Conservation (phyloP, 2,888 invertebrate genomes). For the Anagyrus pseudococci region DNA sequence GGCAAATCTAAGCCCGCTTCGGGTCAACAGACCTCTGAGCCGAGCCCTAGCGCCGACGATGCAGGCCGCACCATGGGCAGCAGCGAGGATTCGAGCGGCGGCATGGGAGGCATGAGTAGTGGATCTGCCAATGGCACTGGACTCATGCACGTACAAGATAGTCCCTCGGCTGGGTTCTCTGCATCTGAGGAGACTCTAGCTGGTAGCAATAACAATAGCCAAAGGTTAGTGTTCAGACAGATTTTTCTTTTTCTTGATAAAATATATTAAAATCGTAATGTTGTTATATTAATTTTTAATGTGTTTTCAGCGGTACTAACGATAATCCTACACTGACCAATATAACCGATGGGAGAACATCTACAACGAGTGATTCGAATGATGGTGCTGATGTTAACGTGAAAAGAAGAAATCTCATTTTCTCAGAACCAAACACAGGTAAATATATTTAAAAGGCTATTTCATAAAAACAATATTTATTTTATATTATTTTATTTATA, state of each 20-base stretch:
- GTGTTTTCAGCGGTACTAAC: slow-evolving; percentile 32
- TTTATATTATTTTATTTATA: not conserved
- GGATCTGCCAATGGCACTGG: slow-evolving; percentile 3
- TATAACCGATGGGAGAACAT: slow-evolving; percentile 45
- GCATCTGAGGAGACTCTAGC: slow-evolving; percentile 50
- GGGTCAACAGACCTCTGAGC: slow-evolving; percentile 62
- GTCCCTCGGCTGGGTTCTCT: slow-evolving; percentile 57
- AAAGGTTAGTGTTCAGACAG: slow-evolving; percentile 13
- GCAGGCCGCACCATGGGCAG: slow-evolving; percentile 75
- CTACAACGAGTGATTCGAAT: slow-evolving; percentile 55
- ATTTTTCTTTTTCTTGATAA: too few relatives aligned
- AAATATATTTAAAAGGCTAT: not conserved
- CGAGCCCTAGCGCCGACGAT: slow-evolving; percentile 72
- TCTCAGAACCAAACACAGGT: slow-evolving; percentile 54
- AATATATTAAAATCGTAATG: not conserved
- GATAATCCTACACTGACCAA: slow-evolving; percentile 43
- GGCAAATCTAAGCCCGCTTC: slow-evolving; percentile 66
- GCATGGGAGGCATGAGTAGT: slow-evolving; percentile 10
- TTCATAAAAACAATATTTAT: not conserved
- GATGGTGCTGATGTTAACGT: slow-evolving; percentile 52
- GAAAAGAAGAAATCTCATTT: slow-evolving; percentile 56
- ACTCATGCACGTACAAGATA: slow-evolving; percentile 57
- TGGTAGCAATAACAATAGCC: slow-evolving; percentile 28
- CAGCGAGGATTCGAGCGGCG: slow-evolving; percentile 78
- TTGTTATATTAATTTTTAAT: not conserved